Percentiles rank a stretch among this genome's conserved stretches.
These are phyloP conservation scores for Volucella bombylans DNA, from an alignment of 2,888 invertebrate genomes.

Conservation along the genomic window DNA sequence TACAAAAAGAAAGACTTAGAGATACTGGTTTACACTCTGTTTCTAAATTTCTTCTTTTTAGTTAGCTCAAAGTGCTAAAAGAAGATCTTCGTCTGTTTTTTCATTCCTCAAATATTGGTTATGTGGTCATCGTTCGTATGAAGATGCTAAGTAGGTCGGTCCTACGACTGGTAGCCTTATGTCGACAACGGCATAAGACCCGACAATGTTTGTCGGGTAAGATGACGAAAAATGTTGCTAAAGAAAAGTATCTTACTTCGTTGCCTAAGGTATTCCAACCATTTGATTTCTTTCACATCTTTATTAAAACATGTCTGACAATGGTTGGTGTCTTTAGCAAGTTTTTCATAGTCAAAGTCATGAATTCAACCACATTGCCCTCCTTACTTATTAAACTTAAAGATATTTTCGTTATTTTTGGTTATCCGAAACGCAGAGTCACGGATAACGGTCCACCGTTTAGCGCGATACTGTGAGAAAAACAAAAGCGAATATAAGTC, in stretches of 20 bases:
- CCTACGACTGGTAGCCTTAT: constrained; percentile 77
- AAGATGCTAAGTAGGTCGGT: constrained; percentile 25
- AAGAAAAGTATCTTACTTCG: constrained; percentile 15
- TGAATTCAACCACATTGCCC: neutral
- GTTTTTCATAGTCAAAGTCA: constrained; percentile 11
- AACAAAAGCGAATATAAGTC: constrained; percentile 2
- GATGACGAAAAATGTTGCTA: constrained; percentile 1
- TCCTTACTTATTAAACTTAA: neutral
- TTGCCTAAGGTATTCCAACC: constrained; percentile 50
- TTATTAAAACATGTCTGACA: neutral
- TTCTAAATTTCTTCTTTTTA: no score
- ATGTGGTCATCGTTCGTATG: constrained; percentile 4
- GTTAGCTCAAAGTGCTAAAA: constrained; percentile 11
- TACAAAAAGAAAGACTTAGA: neutral
- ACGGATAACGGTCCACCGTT: constrained; percentile 18
- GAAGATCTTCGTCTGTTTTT: constrained; percentile 1
- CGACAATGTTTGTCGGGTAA: constrained; percentile 63
- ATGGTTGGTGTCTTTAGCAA: neutral
- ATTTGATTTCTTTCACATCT: constrained; percentile 59
- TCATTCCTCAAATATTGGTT: neutral
- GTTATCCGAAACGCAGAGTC: constrained; percentile 1
- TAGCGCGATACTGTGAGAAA: neutral
- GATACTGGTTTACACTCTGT: no score
- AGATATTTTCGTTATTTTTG: no score
- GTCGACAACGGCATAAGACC: constrained; percentile 77